Evolutionary conservation across 2,113 vertebrate genomes (phyloP).

Genomic region (Otocyon megalotis): DNA sequence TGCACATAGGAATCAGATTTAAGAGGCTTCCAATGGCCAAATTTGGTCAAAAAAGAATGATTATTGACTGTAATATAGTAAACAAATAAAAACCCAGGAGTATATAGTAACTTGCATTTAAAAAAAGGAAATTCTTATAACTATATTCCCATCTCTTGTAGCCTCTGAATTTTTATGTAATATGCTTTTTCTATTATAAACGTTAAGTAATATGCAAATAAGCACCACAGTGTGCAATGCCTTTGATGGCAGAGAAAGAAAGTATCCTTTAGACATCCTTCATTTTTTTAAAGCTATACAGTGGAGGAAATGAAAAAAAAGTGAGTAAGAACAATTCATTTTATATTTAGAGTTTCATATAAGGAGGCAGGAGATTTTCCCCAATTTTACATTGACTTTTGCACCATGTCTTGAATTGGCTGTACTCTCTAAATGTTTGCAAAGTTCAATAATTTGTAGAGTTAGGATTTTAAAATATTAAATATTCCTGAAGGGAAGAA

Average conservation of each 20-base stretch:
- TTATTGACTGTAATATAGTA: neutral
- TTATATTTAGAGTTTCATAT: conserved; percentile 33
- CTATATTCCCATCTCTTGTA: neutral
- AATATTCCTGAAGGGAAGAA: conserved; percentile 3
- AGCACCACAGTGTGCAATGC: neutral
- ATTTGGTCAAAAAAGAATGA: neutral
- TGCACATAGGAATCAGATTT: neutral
- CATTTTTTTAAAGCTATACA: neutral
- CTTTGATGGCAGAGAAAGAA: conserved; percentile 16
- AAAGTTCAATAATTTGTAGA: conserved; percentile 19
- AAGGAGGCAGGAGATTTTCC: neutral
- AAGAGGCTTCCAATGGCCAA: neutral
- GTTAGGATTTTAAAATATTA: neutral
- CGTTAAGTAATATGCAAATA: conserved; percentile 10
- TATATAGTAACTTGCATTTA: neutral
- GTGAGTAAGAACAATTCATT: conserved; percentile 23
- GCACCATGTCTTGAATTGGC: neutral
- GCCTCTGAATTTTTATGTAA: neutral
- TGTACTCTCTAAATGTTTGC: conserved; percentile 4
- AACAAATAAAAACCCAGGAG: conserved; percentile 8
- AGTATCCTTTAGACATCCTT: conserved; percentile 20
- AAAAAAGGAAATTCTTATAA: neutral
- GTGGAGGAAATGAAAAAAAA: neutral
- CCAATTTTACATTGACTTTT: neutral
- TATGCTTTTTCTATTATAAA: neutral